Evolutionary conservation across 2,888 invertebrate species (phyloP), one percentile per base, ranked within the genome.

Genomic region (Calliscelio sp.): DNA sequence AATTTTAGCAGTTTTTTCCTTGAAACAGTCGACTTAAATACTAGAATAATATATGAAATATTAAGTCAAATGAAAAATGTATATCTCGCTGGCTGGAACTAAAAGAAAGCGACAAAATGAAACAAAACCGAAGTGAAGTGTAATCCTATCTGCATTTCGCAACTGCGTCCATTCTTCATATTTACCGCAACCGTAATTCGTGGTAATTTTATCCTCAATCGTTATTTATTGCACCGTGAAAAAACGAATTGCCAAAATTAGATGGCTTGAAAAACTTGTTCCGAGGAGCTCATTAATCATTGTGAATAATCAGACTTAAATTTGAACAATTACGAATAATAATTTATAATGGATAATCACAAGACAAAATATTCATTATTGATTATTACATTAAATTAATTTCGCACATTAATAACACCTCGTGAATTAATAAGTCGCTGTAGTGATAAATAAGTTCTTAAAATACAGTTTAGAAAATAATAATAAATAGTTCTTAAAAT

Each of bases 181-280:
- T 51, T 66, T 51, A 66, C 51, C 66, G 51, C 51, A 16, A 66
- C 51, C 66, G 16, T 66, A 51, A 66, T 51, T 66, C 24, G 51
- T 66, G 38, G 51, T 66, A 66, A 51, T 66, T 66, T 66, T 38
- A 66, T 51, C 24, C 66, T 66, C 66, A 49, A 35, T 51, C 66
- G 51, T 66, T 66, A 66, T 51, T 66, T 51, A 51, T 66, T 66
- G 38, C 66, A 51, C 51, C 66, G 66, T 35, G 66, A 51, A 66
- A 66, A 51, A 66, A 38, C 35, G 22, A 32, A 35, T 51, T 8
- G 35, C 51, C 66, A 35, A 66, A 51, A 35, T 66, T 49, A 66
- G 51, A 51, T 16, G 35, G 16, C 25, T 49, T 14, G 35, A 18
- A 49, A 65, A 65, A 49, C 65, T 65, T 25, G 32, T 65, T 49